Evolutionary conservation across 2,113 vertebrate species (phyloP), one percentile per base, ranked within the genome.

Genomic region (Epinephelus cyanopodus): DNA sequence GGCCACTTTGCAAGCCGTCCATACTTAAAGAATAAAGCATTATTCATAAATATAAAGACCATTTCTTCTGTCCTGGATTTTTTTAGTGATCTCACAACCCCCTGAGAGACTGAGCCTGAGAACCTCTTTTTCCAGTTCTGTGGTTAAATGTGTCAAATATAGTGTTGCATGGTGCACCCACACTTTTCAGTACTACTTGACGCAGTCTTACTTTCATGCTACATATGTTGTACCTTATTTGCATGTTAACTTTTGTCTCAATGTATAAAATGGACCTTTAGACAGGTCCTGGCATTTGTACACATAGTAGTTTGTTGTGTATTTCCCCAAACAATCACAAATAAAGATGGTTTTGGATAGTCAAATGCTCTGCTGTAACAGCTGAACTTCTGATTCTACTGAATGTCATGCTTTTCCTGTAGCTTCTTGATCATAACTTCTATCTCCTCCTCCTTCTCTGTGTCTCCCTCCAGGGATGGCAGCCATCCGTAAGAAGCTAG

Each of bases 401-500:
- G 21, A 1, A 42, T 33, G 33, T 56, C 29, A 3, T 12, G 1
- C 25, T 37, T 37, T 58, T 66, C 37, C 12, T 17, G n/a, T 33
- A 13, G 2, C 45, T 66, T 39, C 14, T 52, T 57, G 53, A 64
- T 83, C 8, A 13, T 72, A 74, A 77, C 27, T 13, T 53, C 29
- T 4, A 0, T 15, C 19, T 21, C 52, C 9, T 33, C 57, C 33
- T 73, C n/a, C 63, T 68, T 11, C 25, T 73, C 3, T 4, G 23
- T 21, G 54, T 89, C 42, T 69, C 60, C 92, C 86, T 62, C 6
- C 93, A 99, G 97, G 86, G 68, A 99, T 99, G 98, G 98, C 98
- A 93, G 98, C 98, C 90, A 99, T 99, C 94, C 96, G 98, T 92
- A 99, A 99, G 96, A 99, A 99, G 94, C 95, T 99, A 94, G 98